phyloP scores from a whole-genome alignment of 2,888 invertebrate species.

The Trachelus stipa region DNA sequence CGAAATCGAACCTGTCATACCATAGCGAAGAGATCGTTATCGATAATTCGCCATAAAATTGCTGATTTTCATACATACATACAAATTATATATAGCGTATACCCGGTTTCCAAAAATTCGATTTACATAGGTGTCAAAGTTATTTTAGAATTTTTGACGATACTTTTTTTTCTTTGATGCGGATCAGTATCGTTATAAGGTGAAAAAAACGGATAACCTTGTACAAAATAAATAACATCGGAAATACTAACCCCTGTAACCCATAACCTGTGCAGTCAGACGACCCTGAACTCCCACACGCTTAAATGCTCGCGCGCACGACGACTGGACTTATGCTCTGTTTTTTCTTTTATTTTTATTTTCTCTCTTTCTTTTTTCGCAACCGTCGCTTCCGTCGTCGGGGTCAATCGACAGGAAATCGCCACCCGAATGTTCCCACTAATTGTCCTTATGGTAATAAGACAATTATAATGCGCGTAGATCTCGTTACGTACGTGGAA shows the following conservation, averaged over 20 bases:
- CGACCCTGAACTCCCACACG: constrained; percentile 57
- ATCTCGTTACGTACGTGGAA: constrained; percentile 19
- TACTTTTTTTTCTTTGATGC: neutral
- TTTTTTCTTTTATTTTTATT: constrained; percentile 37
- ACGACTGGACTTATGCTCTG: constrained; percentile 27
- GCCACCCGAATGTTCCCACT: constrained; percentile 61
- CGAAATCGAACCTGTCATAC: no score
- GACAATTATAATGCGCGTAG: constrained; percentile 2
- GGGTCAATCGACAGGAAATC: constrained; percentile 58
- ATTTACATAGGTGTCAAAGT: no score
- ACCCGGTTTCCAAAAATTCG: no score
- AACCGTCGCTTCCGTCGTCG: constrained; percentile 57
- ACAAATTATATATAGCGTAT: no score
- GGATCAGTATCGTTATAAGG: neutral
- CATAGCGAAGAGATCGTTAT: no score
- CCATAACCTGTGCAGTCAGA: constrained; percentile 41
- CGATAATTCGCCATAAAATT: no score
- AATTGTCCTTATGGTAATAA: constrained; percentile 64
- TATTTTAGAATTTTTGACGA: no score
- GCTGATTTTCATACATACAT: no score
- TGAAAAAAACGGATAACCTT: constrained; percentile 31
- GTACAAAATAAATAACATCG: constrained; percentile 44
- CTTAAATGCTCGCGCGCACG: constrained; percentile 27
- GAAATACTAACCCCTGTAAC: constrained; percentile 57
- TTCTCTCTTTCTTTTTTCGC: constrained; percentile 50